Evolutionary conservation across 1,140 invertebrate genomes (phyloP), one percentile per base, ranked within the genome.

Genomic region (Colletes latitarsis): DNA sequence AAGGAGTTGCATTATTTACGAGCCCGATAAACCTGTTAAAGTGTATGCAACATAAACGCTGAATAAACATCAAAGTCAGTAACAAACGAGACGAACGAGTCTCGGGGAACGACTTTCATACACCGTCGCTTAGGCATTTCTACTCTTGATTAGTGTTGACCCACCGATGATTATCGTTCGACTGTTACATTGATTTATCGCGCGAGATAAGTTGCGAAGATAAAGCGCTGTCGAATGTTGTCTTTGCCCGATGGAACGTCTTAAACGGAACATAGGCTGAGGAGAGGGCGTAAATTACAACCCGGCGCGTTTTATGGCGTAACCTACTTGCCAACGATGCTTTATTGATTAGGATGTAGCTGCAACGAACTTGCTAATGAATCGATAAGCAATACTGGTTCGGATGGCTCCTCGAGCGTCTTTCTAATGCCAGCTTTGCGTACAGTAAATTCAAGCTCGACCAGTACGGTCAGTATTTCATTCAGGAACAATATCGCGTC

Each of bases 321-420:
- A 52, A n/a, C 19, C 64, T 41, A 84, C 58, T 80, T 82, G 12
- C 15, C 12, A 43, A n/a, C 14, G 21, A 55, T 8, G 2, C 69
- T 63, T 75, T 43, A 66, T 67, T 52, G 49, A 66, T 39, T 73
- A 14, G 6, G n/a, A 46, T 19, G 14, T n/a, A 39, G 49, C 15
- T 46, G 82, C 60, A 64, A 55, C 46, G 19, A 17, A 69, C 21
- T 58, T n/a, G 62, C 30, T 82, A 79, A 84, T 83, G 74, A 79
- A 82, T 79, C 74, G 74, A 60, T 79, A 79, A 82, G 52, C 69
- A 72, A 49, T 43, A 58, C 60, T 55, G 64, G 81, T 74, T 68
- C 57, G 43, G 15, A 52, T 14, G 17, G 55, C 64, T 83, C 46
- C 19, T 49, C 39, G 6, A 52, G 60, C 52, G 5, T 39, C 8